Conservation (phyloP, 1,140 invertebrate genomes). For the Ridgeia piscesae region DNA sequence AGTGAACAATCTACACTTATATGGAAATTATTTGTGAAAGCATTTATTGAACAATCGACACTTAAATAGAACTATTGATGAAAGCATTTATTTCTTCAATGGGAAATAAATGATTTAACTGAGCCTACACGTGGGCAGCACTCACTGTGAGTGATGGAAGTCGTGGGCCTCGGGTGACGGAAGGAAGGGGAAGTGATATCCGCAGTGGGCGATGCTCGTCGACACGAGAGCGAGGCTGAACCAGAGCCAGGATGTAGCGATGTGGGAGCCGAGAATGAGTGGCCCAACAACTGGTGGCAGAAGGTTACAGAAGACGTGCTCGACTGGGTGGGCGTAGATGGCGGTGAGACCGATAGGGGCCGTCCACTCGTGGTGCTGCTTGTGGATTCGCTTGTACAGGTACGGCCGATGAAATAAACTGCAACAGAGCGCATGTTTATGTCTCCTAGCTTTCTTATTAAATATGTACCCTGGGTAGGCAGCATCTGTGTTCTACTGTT, state of each 20-base stretch:
- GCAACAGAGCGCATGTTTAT: slow-evolving; percentile 31
- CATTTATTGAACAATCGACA: too few relatives aligned
- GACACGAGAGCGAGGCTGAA: slow-evolving; percentile 76
- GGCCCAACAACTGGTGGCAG: slow-evolving; percentile 79
- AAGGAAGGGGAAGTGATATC: slow-evolving; percentile 86
- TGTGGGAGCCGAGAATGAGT: slow-evolving; percentile 77
- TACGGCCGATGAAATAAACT: slow-evolving; percentile 75
- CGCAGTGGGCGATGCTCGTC: slow-evolving; percentile 83
- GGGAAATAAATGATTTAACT: too few relatives aligned
- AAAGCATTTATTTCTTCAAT: too few relatives aligned
- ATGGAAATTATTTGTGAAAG: too few relatives aligned
- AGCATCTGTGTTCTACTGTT: too few relatives aligned
- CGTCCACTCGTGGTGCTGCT: slow-evolving; percentile 67
- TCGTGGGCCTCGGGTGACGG: slow-evolving; percentile 89
- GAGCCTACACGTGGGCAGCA: too few relatives aligned
- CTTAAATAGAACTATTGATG: too few relatives aligned
- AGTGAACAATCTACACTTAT: too few relatives aligned
- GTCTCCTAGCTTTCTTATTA: too few relatives aligned
- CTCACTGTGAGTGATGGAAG: slow-evolving; percentile 80
- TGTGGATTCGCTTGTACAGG: slow-evolving; percentile 82
- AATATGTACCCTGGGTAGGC: too few relatives aligned
- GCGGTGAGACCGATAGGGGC: slow-evolving; percentile 67
- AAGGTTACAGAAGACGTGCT: slow-evolving; percentile 82
- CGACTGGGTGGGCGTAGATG: slow-evolving; percentile 84
- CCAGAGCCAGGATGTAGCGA: slow-evolving; percentile 79